Percentiles rank a stretch among this genome's conserved stretches.
Conservation (phyloP, 2,888 invertebrate species). For the Pantelozetes paolii region DNA sequence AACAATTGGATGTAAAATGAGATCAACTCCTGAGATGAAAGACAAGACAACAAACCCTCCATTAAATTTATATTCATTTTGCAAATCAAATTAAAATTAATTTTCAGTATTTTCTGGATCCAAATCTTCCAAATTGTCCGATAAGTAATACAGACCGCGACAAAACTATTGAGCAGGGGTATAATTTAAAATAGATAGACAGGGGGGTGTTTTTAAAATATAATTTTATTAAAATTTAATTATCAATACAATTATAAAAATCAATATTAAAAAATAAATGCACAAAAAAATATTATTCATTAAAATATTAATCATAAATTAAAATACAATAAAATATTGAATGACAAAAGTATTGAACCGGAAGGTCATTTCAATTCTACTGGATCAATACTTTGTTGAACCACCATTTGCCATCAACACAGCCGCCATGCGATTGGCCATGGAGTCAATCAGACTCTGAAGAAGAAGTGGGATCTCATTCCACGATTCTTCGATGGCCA, state of each 20-base stretch:
- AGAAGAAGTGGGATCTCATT: not conserved
- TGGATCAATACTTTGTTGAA: not conserved
- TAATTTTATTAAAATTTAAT: no score
- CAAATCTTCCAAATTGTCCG: no score
- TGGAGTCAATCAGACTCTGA: not conserved
- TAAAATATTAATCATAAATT: no score
- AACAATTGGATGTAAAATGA: not conserved
- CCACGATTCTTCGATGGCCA: not conserved
- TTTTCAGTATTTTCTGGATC: no score
- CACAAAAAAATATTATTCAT: no score
- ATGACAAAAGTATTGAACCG: not conserved
- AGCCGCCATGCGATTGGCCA: not conserved
- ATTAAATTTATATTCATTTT: conserved; percentile 24
- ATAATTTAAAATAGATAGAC: no score
- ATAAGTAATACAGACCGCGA: no score
- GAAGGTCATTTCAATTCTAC: not conserved
- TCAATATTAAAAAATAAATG: no score
- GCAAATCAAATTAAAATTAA: no score
- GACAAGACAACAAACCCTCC: not conserved
- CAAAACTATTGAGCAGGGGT: no score
- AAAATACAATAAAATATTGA: not conserved
- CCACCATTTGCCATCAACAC: not conserved
- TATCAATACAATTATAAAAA: no score
- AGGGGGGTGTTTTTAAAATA: no score
- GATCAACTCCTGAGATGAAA: not conserved